Percentiles rank a stretch among this genome's conserved stretches.
Conservation (phyloP, 2,888 invertebrate species). For the Eremobia ochroleuca region DNA sequence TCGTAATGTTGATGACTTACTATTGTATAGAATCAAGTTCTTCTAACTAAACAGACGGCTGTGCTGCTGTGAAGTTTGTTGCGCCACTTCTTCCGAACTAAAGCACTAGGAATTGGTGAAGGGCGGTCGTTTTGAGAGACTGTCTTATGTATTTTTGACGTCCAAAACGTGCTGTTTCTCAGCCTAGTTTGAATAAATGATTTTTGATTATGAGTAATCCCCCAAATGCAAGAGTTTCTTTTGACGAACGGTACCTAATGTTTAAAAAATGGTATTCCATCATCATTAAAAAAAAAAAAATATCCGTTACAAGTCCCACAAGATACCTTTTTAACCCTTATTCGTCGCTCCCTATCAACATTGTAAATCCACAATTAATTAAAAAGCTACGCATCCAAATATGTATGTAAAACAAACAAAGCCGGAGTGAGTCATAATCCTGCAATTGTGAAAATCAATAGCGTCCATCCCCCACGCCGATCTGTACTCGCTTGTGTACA, state of each 20-base stretch:
- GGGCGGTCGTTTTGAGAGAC: background rate
- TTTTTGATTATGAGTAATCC: background rate
- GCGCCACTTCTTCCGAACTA: too few species aligned
- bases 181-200: background rate
- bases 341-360: background rate
- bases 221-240: background rate
- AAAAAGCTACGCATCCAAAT: slow-evolving; percentile 40
- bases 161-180: background rate
- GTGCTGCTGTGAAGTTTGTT: too few species aligned
- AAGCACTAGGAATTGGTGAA: background rate
- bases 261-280: background rate
- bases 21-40: too few species aligned
- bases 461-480: slow-evolving; percentile 74
- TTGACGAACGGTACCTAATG: background rate
- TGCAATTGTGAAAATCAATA: slow-evolving; percentile 87
- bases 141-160: background rate
- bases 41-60: too few species aligned
- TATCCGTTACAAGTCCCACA: background rate
- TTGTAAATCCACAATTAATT: slow-evolving; percentile 57
- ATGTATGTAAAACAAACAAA: slow-evolving; percentile 66
- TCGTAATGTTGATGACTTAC: too few species aligned
- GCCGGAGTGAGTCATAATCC: slow-evolving; percentile 83
- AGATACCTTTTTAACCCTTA: background rate
- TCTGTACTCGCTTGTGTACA: slow-evolving; percentile 80
- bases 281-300: background rate